Evolutionary conservation across 2,888 invertebrate genomes (phyloP), one percentile per base, ranked within the genome.

Genomic region (Apamea anceps): DNA sequence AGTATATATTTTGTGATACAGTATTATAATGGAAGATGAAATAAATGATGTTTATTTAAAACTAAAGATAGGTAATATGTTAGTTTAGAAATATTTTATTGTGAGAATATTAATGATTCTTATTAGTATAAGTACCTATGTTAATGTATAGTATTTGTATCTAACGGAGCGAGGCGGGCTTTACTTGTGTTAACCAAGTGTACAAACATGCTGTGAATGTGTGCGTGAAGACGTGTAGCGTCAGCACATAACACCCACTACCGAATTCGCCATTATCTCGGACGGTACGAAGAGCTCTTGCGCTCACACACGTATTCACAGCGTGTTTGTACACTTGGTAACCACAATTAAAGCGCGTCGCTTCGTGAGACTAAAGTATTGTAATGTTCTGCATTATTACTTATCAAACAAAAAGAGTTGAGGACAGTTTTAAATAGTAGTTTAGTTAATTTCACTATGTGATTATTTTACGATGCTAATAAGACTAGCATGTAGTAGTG

Each of bases 21-120:
- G 25, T 66, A 48, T 54, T 71, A 28, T 37, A 67, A 65, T 82
- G 79, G 51, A 84, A 84, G 62, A 84, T 72, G 45, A 68, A 28
- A 71, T 57, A 68, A 28, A 71, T 57, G 0, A 66, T 54, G 25
- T 15, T 18, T 37, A 54, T 63, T 51, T 32, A 45, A 68, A 72
- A 73, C n/a, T 73, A 73, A 70, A 54, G n/a, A 63, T 25, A 76
- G 37, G n/a, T n/a, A n/a, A n/a, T 42, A 15, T 37, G 18, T 76
- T 37, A 32, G 65, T 54, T 28, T 37, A 82, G n/a, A 83, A 66
- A 21, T 48, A 13, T 1, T 60, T 2, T 51, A 51, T 15, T 60
- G 5, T 3, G 21, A 67, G 15, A 60, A 37, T 60, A 32, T 73
- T 0, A 51, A 21, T 42, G n/a, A 60, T 60, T 48, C 15, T 54